Conservation (phyloP, 2,797 vertebrate species). For the Ctenopoma multispine region DNA sequence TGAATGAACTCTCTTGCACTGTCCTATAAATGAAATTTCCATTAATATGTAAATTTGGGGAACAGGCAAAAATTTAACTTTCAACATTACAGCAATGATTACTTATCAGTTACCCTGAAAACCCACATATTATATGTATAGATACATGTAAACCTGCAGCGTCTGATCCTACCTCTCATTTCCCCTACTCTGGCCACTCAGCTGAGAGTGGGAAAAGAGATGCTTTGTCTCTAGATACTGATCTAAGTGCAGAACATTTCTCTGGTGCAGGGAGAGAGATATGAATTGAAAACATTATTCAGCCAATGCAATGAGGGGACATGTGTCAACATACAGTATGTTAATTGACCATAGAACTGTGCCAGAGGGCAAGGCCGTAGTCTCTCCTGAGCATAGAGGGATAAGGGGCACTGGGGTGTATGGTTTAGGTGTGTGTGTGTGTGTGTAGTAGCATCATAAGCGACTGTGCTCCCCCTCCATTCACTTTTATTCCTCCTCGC, state of each 20-base stretch:
- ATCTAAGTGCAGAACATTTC: slow-evolving; percentile 66
- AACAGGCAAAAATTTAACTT: slow-evolving; percentile 37
- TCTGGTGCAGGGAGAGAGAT: slow-evolving; percentile 16
- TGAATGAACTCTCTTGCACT: slow-evolving; percentile 28
- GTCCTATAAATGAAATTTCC: slow-evolving; percentile 14
- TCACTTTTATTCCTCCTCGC: slow-evolving; percentile 89
- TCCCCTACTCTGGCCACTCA: slow-evolving; percentile 13
- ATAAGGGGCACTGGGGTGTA: slow-evolving; percentile 63
- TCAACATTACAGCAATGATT: slow-evolving; percentile 41
- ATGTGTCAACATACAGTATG: slow-evolving; percentile 58
- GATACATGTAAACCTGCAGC: slow-evolving; percentile 39
- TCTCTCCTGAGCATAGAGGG: slow-evolving; percentile 70
- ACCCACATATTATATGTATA: slow-evolving; percentile 39
- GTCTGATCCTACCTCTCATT: slow-evolving; percentile 24
- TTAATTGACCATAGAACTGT: slow-evolving; percentile 61
- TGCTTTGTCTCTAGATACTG: slow-evolving; percentile 50
- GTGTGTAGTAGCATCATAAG: slow-evolving; percentile 39
- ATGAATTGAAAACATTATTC: slow-evolving; percentile 58
- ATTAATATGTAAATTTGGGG: slow-evolving; percentile 11
- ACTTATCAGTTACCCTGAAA: slow-evolving; percentile 35
- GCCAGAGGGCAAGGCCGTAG: slow-evolving; percentile 60
- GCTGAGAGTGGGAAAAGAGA: slow-evolving; percentile 10
- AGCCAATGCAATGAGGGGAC: slow-evolving; percentile 47
- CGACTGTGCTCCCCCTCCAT: slow-evolving; percentile 34
- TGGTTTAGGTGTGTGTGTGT: slow-evolving; percentile 25